phyloP scores from a whole-genome alignment of 2,888 invertebrate genomes.

The Oligia latruncula region DNA sequence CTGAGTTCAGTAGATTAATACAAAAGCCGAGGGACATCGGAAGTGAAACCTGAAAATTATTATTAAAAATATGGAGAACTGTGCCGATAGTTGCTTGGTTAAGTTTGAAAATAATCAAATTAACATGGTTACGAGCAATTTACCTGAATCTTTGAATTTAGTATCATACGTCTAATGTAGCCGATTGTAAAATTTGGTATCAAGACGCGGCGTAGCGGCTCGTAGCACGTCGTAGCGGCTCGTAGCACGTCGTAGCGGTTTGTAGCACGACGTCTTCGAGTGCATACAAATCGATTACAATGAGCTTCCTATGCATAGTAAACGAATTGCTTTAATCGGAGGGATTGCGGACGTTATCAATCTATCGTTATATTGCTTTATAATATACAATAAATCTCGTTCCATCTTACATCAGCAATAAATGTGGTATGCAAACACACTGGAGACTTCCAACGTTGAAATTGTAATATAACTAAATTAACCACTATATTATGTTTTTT shows the following conservation, averaged over 20 bases:
- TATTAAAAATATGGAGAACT: background rate
- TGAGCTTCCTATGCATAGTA: background rate
- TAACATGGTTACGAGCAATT: background rate
- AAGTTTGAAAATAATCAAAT: background rate
- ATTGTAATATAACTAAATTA: background rate
- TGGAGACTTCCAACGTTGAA: background rate
- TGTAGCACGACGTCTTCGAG: background rate
- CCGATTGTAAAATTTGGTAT: background rate
- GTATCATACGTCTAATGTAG: background rate
- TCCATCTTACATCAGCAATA: background rate
- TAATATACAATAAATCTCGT: background rate
- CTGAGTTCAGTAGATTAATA: background rate
- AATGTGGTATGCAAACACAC: background rate
- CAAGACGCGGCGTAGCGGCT: background rate
- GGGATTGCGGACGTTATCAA: background rate
- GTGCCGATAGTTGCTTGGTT: background rate
- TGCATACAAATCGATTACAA: conserved; percentile 4
- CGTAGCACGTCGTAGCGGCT: background rate
- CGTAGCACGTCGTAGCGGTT: background rate
- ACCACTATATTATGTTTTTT: background rate
- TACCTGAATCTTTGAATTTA: background rate
- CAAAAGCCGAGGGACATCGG: background rate
- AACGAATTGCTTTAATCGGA: too few relatives aligned
- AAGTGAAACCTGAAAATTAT: background rate
- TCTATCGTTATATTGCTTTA: background rate